These are phyloP conservation scores for Trilocha varians DNA, from an alignment of 2,888 invertebrate genomes.

Conservation along the genomic window DNA sequence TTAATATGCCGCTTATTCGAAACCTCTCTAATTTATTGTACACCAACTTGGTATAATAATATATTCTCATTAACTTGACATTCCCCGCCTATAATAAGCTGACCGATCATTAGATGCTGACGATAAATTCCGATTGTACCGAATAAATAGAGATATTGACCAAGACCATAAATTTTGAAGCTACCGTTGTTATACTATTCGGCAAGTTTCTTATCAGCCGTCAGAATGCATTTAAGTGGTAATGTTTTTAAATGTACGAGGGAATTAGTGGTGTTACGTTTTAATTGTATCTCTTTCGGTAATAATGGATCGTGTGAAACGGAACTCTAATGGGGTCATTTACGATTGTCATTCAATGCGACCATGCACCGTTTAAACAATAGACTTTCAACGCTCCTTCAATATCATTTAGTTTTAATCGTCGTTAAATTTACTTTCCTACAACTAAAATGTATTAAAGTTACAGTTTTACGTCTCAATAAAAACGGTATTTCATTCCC, in stretches of 20 bases:
- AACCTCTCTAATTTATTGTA: conserved; percentile 59
- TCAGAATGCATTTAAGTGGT: conserved; percentile 39
- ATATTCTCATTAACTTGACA: conserved; percentile 71
- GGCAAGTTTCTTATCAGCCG: conserved; percentile 38
- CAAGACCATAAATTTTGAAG: conserved; percentile 37
- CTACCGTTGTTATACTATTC: conserved; percentile 25
- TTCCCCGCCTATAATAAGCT: conserved; percentile 58
- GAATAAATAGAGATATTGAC: conserved; percentile 56
- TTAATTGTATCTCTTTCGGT: conserved; percentile 39
- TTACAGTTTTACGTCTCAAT: too few relatives aligned
- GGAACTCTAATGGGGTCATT: conserved; percentile 52
- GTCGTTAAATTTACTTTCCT: background rate
- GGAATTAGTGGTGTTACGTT: conserved; percentile 38
- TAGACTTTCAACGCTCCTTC: conserved; percentile 19
- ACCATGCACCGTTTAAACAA: conserved; percentile 31
- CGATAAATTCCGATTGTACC: conserved; percentile 52
- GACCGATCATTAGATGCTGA: conserved; percentile 56
- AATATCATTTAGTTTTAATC: conserved; percentile 12
- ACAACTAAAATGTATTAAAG: background rate
- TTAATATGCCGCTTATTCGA: conserved; percentile 66
- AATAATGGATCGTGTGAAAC: conserved; percentile 53
- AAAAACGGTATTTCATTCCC: background rate
- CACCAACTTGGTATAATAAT: conserved; percentile 38
- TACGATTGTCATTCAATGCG: conserved; percentile 37
- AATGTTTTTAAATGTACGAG: conserved; percentile 31